These are phyloP conservation scores for Sinodicranocentrus sp. DNA, from an alignment of 2,888 invertebrate genomes.

Conservation along the genomic window DNA sequence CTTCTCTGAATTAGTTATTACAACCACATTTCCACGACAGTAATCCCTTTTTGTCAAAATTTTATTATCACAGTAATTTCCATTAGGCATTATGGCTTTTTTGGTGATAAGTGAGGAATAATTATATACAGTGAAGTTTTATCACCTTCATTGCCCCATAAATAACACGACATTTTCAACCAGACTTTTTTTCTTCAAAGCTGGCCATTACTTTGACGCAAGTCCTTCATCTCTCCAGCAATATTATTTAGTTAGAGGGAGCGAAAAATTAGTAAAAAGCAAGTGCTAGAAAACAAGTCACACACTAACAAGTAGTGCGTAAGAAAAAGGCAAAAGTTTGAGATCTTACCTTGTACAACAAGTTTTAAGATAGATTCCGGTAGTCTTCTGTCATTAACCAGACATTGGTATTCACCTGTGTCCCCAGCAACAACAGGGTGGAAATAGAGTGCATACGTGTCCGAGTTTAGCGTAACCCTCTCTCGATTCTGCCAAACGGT, in stretches of 20 bases:
- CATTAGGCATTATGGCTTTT: constrained; percentile 30
- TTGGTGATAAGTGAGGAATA: constrained; percentile 60
- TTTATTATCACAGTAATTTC: constrained; percentile 22
- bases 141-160: constrained; percentile 43
- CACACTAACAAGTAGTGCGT: neutral
- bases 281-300: neutral
- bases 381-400: constrained; percentile 84
- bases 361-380: constrained; percentile 84
- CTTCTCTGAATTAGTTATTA: no score
- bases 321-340: neutral
- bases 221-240: constrained; percentile 3
- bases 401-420: constrained; percentile 84
- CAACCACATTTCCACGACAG: neutral
- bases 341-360: constrained; percentile 84
- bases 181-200: neutral
- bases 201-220: constrained; percentile 41
- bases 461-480: constrained; percentile 82
- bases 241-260: neutral
- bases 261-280: neutral
- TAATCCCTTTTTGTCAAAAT: constrained; percentile 16
- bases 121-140: constrained; percentile 23
- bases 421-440: constrained; percentile 83
- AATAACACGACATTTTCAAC: constrained; percentile 29
- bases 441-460: constrained; percentile 83
- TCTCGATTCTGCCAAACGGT: constrained; percentile 81